Conservation (phyloP, 2,113 vertebrate species). For the Myrmecobius fasciatus region DNA sequence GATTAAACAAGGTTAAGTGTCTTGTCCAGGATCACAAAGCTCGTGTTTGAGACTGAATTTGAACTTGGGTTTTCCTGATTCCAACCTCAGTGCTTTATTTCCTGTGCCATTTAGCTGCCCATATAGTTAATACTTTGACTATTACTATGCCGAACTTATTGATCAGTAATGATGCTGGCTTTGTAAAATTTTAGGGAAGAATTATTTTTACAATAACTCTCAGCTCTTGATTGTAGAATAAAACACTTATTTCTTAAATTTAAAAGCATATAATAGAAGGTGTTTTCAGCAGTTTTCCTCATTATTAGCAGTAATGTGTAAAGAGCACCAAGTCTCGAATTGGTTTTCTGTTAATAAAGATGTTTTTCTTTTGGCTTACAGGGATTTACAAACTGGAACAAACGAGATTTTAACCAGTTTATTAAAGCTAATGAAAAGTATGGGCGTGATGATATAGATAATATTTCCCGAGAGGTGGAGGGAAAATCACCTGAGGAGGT, state of each 20-base stretch:
- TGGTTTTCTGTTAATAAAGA: constrained; percentile 49
- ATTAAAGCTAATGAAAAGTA: constrained; percentile 96
- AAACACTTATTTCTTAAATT: not conserved
- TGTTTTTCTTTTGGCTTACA: constrained; percentile 75
- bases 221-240: constrained; percentile 33
- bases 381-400: constrained; percentile 95
- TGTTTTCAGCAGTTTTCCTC: constrained; percentile 41
- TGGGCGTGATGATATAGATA: constrained; percentile 93
- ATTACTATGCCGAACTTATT: constrained; percentile 20
- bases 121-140: not conserved
- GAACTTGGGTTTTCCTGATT: not conserved
- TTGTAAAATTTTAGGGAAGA: constrained; percentile 51
- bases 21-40: not conserved
- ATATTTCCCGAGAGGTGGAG: constrained; percentile 92
- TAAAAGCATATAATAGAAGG: not conserved
- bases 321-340: constrained; percentile 50
- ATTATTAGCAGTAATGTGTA: not conserved
- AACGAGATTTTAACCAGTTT: constrained; percentile 94
- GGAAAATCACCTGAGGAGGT: constrained; percentile 93
- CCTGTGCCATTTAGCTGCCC: not conserved
- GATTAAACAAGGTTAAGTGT: not conserved
- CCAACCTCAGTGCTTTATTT: no score
- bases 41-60: not conserved
- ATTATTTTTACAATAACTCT: constrained; percentile 53
- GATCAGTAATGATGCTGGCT: constrained; percentile 31